Base-by-base conservation (phyloP, 2,797 vertebrate species). In the Cirrhinus mrigala region DNA sequence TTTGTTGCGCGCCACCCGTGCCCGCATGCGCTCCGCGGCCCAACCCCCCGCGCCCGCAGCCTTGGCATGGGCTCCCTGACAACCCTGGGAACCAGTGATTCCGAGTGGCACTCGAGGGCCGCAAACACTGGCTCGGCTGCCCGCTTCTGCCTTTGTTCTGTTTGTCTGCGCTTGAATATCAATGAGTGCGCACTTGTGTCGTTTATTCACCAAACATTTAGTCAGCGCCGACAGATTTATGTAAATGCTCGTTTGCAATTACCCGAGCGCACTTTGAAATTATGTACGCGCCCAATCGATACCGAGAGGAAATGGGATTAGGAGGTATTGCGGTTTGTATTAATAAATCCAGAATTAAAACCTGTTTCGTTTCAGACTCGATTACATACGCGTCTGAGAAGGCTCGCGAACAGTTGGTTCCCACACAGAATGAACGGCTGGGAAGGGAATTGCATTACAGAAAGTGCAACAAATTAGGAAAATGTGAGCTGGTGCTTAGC, bases 31-130 rank as follows among this genome's bases (percentile, higher is more conserved):
- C 78, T 46, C 8, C 44, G 44, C 44, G 9, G 9, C 44, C 44
- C 44, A 46, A 46, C 76, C 82, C 86, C 73, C 70, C 37, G 71
- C 79, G 86, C 87, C 87, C 82, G 48, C 81, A 87, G 87, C 89
- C 87, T 88, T 88, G 87, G 89, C 89, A 88, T 83, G 50, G 82
- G 73, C 82, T 87, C 75, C 88, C 76, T 92, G 92, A 86, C 90
- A 91, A 90, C 88, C 89, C 90, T 91, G 92, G 91, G 90, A 91
- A 90, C 89, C 69, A 87, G 90, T 64, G 83, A 81, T 87, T 89
- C 90, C 71, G 88, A 90, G 88, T 91, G 90, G 88, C 88, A 89
- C 90, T 91, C 87, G 50, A 89, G 89, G 90, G 89, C 90, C 89
- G 87, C 90, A 89, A 87, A 89, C 84, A 89, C 88, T 90, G 90